These are phyloP conservation scores for Lasioglossum calceatum DNA, from an alignment of 2,888 invertebrate genomes.

Conservation along the genomic window DNA sequence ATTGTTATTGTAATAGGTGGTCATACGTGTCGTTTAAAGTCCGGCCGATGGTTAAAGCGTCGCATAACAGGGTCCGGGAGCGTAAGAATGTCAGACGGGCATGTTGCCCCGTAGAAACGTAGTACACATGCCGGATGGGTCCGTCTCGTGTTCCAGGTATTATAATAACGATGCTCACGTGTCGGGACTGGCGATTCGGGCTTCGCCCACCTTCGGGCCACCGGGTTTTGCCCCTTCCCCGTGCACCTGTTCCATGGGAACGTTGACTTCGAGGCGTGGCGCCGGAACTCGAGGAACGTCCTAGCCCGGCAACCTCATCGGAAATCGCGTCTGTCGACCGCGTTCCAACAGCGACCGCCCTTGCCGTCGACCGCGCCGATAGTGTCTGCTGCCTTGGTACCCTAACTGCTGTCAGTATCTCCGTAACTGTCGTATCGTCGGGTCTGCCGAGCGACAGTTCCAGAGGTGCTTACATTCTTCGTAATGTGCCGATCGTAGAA, in stretches of 20 bases:
- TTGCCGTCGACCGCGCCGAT: background rate
- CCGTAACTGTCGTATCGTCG: no score
- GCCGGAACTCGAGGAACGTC: slow-evolving; percentile 68
- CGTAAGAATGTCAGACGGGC: slow-evolving; percentile 32
- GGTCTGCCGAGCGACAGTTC: no score
- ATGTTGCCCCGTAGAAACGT: slow-evolving; percentile 34
- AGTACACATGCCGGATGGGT: slow-evolving; percentile 56
- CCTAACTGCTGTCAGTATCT: background rate
- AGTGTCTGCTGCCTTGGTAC: background rate
- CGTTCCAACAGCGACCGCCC: slow-evolving; percentile 27
- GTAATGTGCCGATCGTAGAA: no score
- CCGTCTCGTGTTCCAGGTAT: slow-evolving; percentile 77
- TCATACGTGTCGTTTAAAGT: background rate
- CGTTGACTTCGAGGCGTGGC: slow-evolving; percentile 70
- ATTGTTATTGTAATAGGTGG: background rate
- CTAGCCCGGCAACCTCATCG: slow-evolving; percentile 55
- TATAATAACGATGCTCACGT: slow-evolving; percentile 76
- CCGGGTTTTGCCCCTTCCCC: slow-evolving; percentile 48
- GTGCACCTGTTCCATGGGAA: slow-evolving; percentile 56
- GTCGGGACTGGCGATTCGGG: slow-evolving; percentile 70
- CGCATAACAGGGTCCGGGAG: slow-evolving; percentile 11
- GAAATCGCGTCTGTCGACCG: slow-evolving; percentile 49
- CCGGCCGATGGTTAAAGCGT: background rate
- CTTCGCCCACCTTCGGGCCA: slow-evolving; percentile 42
- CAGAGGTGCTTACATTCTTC: no score